A percentile compares a stretch with the other conserved stretches of the same genome.
These are phyloP conservation scores for Acromyrmex heyeri DNA, from an alignment of 1,140 invertebrate genomes.

Conservation along the genomic window DNA sequence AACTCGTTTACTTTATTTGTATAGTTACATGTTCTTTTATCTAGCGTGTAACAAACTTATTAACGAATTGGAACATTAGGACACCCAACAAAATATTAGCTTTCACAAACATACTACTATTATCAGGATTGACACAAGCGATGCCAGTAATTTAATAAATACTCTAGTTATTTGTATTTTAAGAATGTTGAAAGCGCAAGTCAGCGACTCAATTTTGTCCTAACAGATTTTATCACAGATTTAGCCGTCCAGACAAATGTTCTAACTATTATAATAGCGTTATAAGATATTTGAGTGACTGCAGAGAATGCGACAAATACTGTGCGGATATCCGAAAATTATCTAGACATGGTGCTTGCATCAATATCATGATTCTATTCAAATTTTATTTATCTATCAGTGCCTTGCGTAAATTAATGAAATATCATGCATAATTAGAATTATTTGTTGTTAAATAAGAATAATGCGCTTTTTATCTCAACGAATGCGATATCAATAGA, in stretches of 20 bases:
- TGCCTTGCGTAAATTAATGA: conserved; percentile 51
- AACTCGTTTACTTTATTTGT: conserved; percentile 44
- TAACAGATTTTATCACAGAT: conserved; percentile 69
- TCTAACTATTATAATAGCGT: conserved; percentile 69
- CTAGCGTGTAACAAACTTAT: conserved; percentile 27
- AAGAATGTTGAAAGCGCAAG: conserved; percentile 59
- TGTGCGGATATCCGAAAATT: conserved; percentile 73
- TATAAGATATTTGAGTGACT: conserved; percentile 73
- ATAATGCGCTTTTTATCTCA: conserved; percentile 31
- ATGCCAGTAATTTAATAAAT: conserved; percentile 25
- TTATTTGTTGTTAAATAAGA: conserved; percentile 26
- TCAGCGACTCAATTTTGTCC: conserved; percentile 54
- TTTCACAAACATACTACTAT: conserved; percentile 44
- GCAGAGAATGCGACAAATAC: conserved; percentile 72
- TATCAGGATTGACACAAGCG: conserved; percentile 33
- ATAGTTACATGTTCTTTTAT: conserved; percentile 42
- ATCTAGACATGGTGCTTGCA: conserved; percentile 32
- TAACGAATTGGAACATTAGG: conserved; percentile 19
- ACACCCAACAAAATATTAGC: conserved; percentile 28
- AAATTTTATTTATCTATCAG: conserved; percentile 54
- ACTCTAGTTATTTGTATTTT: conserved; percentile 48
- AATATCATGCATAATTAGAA: conserved; percentile 27
- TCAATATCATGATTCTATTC: conserved; percentile 49
- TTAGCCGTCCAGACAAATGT: conserved; percentile 75
- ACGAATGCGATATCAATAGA: conserved; percentile 20